phyloP scores from a whole-genome alignment of 2,888 invertebrate species.

The Calliphora vomitoria region DNA sequence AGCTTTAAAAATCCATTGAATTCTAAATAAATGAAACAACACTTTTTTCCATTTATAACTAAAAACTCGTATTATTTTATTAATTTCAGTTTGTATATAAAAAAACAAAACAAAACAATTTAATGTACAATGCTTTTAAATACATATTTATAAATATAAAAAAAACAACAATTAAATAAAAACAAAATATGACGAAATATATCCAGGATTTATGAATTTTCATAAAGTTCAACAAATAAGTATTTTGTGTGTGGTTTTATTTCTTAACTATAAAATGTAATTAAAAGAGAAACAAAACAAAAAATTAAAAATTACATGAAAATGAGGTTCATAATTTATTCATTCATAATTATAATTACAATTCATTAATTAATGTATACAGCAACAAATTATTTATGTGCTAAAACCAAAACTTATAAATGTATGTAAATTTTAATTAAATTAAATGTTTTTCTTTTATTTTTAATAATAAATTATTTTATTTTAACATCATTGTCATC shows the following conservation, averaged over 20 bases:
- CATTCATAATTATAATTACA: constrained; percentile 32
- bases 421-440: constrained; percentile 26
- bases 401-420: constrained; percentile 2
- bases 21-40: constrained; percentile 9
- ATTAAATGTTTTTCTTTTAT: constrained; percentile 25
- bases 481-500: constrained; percentile 28
- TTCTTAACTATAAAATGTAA: neutral
- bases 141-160: constrained; percentile 19
- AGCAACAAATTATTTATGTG: constrained; percentile 31
- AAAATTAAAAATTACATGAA: neutral
- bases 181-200: neutral
- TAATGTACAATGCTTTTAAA: constrained; percentile 12
- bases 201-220: neutral
- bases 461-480: neutral
- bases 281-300: neutral
- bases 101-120: neutral
- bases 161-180: neutral
- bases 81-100: constrained; percentile 16
- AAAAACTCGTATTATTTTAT: neutral
- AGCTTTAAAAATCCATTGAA: constrained; percentile 34
- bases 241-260: constrained; percentile 8
- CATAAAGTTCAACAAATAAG: neutral
- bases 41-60: neutral
- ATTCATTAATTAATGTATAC: constrained; percentile 10
- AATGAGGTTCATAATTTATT: constrained; percentile 14